Base-by-base conservation (phyloP, 2,888 invertebrate species). In the Sphecodes monilicornis region DNA sequence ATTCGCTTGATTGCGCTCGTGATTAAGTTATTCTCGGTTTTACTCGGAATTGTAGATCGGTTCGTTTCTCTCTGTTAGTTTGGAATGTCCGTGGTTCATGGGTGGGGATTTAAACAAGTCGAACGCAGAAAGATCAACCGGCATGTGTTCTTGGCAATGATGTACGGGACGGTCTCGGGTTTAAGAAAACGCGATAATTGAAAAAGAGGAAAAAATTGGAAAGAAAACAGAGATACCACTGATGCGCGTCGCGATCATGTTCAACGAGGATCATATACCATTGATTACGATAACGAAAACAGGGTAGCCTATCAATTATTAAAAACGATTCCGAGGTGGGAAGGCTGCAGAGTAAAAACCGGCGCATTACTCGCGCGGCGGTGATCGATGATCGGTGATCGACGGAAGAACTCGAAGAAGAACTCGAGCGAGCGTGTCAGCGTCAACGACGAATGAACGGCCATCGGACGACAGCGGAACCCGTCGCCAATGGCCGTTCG, bases 231-330 rank as follows among this genome's bases (percentile, higher is more conserved):
- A 60, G 66, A 80, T 66, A 41, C 18, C 82, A 76, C 86, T 66
- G 78, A 79, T 78, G 70, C 57, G 43, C 73, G 70, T 83, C 73
- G 81, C 82, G 82, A 74, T 73, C 71, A 68, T 82, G 87, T 89
- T 90, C 80, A 88, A 88, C 86, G 88, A 89, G 90, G 86, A 90
- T 46, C 11, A 90, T 87, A 92, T 90, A 90, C 79, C 89, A 86
- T 91, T 92, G 91, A 92, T 92, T 91, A 91, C 89, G 90, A 93
- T 93, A 94, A 94, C 93, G 93, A 94, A n/a, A 94, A 94, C 94
- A 94, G 94, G 94, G 94, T 94, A 94, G 94, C 91, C 93, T 93
- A 94, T 94, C 94, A 94, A 94, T 94, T 94, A 94, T 92, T 92
- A 91, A 92, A 76, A 91, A 91, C 86, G 86, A 87, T 85, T 89